Percentiles rank a stretch among this genome's conserved stretches.
Evolutionary conservation across 2,888 invertebrate species (phyloP).

Genomic region (Nephrocerus scutellatus): DNA sequence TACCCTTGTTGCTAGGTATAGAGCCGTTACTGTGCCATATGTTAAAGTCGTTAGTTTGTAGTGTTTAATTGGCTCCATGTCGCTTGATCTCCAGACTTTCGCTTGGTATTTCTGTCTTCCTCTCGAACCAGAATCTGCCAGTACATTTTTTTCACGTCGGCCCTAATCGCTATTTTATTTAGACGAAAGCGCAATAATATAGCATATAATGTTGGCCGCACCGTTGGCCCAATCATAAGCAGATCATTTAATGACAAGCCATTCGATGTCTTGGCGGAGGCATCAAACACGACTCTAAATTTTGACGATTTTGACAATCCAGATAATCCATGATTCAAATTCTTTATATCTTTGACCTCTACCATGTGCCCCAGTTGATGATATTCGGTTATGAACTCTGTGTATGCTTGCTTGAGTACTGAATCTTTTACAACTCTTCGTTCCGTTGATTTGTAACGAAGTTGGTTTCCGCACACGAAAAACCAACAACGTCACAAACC

Average conservation of each 20-base stretch:
- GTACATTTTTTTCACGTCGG: conserved; percentile 17
- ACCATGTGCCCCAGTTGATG: conserved; percentile 13
- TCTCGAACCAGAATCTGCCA: conserved; percentile 10
- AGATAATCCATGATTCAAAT: conserved; percentile 13
- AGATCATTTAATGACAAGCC: conserved; percentile 16
- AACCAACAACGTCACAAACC: too few species aligned
- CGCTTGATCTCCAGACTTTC: conserved; percentile 14
- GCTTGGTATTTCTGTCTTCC: conserved; percentile 10
- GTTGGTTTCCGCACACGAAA: too few species aligned
- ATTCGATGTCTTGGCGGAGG: conserved; percentile 14
- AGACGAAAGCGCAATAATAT: conserved; percentile 13
- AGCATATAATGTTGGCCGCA: conserved; percentile 15
- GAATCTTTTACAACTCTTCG: conserved; percentile 5
- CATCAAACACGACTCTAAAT: conserved; percentile 17
- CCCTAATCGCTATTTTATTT: conserved; percentile 9
- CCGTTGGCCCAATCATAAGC: conserved; percentile 13
- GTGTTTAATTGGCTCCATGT: not conserved
- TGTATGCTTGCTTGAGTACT: conserved; percentile 7
- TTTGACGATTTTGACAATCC: conserved; percentile 17
- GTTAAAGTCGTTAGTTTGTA: conserved; percentile 13
- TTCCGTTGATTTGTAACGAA: too few species aligned
- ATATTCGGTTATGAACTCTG: conserved; percentile 13
- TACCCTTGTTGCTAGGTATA: conserved; percentile 9
- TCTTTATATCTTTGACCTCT: not conserved
- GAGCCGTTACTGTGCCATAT: conserved; percentile 10